Conservation (phyloP, 2,113 vertebrate genomes). For the Eurystomus gularis region DNA sequence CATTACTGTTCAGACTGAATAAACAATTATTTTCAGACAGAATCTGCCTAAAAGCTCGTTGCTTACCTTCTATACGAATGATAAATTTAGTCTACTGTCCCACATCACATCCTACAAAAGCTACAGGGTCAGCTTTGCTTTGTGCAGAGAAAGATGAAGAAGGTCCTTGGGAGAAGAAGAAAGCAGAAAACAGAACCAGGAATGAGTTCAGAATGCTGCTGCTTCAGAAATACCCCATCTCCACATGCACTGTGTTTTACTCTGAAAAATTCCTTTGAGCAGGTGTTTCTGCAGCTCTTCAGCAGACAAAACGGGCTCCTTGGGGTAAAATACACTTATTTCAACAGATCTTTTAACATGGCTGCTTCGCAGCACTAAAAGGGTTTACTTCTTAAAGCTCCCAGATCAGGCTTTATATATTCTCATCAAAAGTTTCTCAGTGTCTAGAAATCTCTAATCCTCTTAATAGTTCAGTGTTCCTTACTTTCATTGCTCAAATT, state of each 20-base stretch:
- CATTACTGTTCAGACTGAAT: background rate
- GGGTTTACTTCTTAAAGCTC: background rate
- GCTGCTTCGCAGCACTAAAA: background rate
- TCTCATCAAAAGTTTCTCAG: background rate
- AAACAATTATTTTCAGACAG: background rate
- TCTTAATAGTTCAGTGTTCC: background rate
- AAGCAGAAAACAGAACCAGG: background rate
- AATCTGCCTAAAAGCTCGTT: background rate
- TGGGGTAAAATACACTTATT: background rate
- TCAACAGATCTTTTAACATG: background rate
- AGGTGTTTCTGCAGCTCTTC: background rate
- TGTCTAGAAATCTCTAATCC: background rate
- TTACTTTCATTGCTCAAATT: background rate
- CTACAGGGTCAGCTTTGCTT: background rate
- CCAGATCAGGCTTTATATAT: background rate
- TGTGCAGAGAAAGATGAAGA: background rate
- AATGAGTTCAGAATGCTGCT: background rate
- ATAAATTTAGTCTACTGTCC: background rate
- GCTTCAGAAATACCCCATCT: background rate
- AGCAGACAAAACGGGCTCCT: background rate
- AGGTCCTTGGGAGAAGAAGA: background rate
- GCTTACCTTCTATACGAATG: background rate
- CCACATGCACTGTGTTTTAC: background rate
- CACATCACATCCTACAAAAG: background rate
- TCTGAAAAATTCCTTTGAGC: background rate